phyloP scores from a whole-genome alignment of 2,888 invertebrate genomes.

The Diachrysia chrysitis region DNA sequence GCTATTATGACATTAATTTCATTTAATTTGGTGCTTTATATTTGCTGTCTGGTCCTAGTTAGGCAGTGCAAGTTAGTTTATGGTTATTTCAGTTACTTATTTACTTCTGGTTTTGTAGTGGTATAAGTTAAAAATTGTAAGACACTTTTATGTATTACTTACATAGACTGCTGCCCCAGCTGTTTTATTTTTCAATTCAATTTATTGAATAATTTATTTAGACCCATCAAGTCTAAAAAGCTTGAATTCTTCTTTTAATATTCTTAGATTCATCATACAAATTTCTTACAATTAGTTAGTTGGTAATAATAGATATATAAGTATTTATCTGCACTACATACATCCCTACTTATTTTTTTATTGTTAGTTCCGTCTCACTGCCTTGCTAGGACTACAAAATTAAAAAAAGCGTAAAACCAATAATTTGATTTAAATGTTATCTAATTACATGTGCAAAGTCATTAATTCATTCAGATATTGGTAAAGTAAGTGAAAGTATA shows the following conservation, averaged over 20 bases:
- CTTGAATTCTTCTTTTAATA: too few species aligned
- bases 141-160: too few species aligned
- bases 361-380: background rate
- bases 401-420: background rate
- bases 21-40: conserved; percentile 26
- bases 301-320: too few species aligned
- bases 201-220: too few species aligned
- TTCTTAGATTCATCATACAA: too few species aligned
- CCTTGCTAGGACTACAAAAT: background rate
- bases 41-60: background rate
- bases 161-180: too few species aligned
- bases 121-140: too few species aligned
- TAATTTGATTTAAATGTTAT: background rate
- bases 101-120: background rate
- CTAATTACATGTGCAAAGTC: background rate
- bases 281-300: too few species aligned
- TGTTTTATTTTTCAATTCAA: too few species aligned
- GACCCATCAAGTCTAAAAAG: too few species aligned
- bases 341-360: background rate
- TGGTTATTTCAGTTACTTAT: background rate
- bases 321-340: too few species aligned
- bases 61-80: background rate
- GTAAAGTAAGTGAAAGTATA: background rate
- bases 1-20: conserved; percentile 27
- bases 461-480: background rate